These are phyloP conservation scores for Oreortyx pictus DNA, from an alignment of 2,797 vertebrate genomes.

Conservation along the genomic window DNA sequence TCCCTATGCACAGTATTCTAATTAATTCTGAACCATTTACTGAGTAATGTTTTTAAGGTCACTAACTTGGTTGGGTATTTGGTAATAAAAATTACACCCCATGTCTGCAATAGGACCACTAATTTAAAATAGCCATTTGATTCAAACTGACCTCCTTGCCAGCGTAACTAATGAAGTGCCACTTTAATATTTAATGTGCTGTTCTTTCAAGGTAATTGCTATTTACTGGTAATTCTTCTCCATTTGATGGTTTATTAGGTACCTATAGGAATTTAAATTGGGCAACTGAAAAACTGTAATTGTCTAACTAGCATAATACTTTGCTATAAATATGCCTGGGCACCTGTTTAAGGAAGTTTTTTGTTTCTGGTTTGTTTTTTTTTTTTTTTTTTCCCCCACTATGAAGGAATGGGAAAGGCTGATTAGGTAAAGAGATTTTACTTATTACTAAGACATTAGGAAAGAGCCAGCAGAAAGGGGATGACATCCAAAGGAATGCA, in stretches of 20 bases:
- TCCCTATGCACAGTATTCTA: slow-evolving; percentile 22
- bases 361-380: background rate
- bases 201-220: slow-evolving; percentile 60
- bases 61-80: slow-evolving; percentile 48
- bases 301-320: slow-evolving; percentile 58
- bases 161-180: slow-evolving; percentile 22
- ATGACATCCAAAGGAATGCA: slow-evolving; percentile 51
- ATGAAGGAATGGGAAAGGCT: slow-evolving; percentile 24
- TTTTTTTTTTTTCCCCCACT: background rate
- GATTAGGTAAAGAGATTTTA: slow-evolving; percentile 17
- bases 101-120: slow-evolving; percentile 33
- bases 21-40: slow-evolving; percentile 58
- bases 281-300: slow-evolving; percentile 69
- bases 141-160: slow-evolving; percentile 36
- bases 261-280: slow-evolving; percentile 60
- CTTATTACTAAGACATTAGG: slow-evolving; percentile 35
- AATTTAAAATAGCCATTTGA: slow-evolving; percentile 22
- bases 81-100: slow-evolving; percentile 42
- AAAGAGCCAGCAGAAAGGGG: slow-evolving; percentile 24
- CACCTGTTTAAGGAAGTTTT: slow-evolving; percentile 44
- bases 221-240: slow-evolving; percentile 66
- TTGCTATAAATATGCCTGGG: slow-evolving; percentile 62
- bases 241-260: slow-evolving; percentile 59
- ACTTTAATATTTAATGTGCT: slow-evolving; percentile 65
- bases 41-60: slow-evolving; percentile 58